Evolutionary conservation across 2,797 vertebrate species (phyloP).

Genomic region (Peromyscus eremicus): DNA sequence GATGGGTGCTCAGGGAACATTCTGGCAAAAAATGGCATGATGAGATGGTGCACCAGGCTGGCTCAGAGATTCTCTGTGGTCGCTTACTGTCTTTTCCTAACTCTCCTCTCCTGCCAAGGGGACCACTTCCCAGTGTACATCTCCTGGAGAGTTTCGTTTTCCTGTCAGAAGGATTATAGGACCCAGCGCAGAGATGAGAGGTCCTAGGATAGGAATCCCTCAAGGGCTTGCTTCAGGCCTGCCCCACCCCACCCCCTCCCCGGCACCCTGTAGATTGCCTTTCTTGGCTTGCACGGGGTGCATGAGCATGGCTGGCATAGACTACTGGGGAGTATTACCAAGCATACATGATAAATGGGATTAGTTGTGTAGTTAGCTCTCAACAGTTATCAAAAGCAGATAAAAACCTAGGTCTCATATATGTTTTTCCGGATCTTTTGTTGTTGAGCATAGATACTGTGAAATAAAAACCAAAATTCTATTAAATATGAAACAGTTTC

Average conservation of each 20-base stretch:
- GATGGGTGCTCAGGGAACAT: background rate
- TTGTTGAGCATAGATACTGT: background rate
- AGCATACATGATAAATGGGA: background rate
- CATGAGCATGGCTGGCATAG: background rate
- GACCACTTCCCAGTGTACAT: too few species aligned
- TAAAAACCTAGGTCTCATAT: background rate
- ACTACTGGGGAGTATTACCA: background rate
- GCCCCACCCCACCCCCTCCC: background rate
- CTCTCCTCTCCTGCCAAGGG: background rate
- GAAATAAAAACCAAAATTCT: background rate
- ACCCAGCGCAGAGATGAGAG: background rate
- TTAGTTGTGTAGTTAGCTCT: background rate
- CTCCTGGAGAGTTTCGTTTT: background rate
- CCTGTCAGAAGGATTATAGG: background rate
- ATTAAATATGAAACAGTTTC: background rate
- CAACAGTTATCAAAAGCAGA: background rate
- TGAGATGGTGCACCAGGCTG: rapidly evolving
- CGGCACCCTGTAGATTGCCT: background rate
- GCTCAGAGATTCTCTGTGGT: background rate
- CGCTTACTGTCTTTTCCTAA: background rate
- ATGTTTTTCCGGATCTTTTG: background rate
- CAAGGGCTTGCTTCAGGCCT: background rate
- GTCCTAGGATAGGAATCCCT: background rate
- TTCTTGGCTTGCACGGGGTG: background rate
- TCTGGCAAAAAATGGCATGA: background rate